Conservation (phyloP, 92 coral and sea anemone genomes). For the Umimayanthus kanabou region DNA sequence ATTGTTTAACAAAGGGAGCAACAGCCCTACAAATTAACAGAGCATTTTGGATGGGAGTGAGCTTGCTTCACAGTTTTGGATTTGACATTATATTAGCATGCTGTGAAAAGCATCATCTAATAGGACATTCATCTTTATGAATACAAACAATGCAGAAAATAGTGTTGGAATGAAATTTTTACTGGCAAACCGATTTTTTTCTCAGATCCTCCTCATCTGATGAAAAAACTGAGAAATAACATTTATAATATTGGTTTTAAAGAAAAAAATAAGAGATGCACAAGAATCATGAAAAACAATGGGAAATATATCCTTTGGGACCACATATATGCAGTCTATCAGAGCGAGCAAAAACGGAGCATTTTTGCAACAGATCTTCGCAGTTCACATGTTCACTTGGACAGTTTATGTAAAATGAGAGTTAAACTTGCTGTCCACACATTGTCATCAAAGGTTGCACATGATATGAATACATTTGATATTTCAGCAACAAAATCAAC, state of each 20-base stretch:
- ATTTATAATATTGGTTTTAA: slow-evolving; percentile 32
- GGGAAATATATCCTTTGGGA: slow-evolving; percentile 45
- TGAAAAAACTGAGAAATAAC: slow-evolving; percentile 37
- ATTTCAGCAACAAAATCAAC: slow-evolving; percentile 36
- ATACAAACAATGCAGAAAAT: slow-evolving; percentile 20
- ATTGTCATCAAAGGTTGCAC: slow-evolving; percentile 27
- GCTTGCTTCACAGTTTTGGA: slow-evolving; percentile 42
- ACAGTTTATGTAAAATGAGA: slow-evolving; percentile 40
- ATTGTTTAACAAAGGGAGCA: slow-evolving; percentile 33
- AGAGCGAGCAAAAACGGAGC: slow-evolving; percentile 26
- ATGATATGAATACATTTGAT: slow-evolving; percentile 44
- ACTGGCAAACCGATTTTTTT: slow-evolving; percentile 47
- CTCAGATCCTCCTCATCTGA: slow-evolving; percentile 52
- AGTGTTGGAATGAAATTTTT: slow-evolving; percentile 32
- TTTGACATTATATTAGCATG: slow-evolving; percentile 42
- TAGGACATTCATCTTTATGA: slow-evolving; percentile 43
- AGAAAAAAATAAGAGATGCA: slow-evolving; percentile 35
- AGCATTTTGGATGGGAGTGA: slow-evolving; percentile 50
- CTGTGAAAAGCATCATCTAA: slow-evolving; percentile 53
- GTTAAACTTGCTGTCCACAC: slow-evolving; percentile 52
- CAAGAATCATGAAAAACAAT: slow-evolving; percentile 41
- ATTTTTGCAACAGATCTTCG: slow-evolving; percentile 36
- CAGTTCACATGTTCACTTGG: slow-evolving; percentile 38
- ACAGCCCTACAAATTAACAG: slow-evolving; percentile 44
- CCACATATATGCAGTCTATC: slow-evolving; percentile 42